These are phyloP conservation scores for Miopithecus talapoin DNA, from an alignment of 2,797 vertebrate genomes.

Conservation along the genomic window DNA sequence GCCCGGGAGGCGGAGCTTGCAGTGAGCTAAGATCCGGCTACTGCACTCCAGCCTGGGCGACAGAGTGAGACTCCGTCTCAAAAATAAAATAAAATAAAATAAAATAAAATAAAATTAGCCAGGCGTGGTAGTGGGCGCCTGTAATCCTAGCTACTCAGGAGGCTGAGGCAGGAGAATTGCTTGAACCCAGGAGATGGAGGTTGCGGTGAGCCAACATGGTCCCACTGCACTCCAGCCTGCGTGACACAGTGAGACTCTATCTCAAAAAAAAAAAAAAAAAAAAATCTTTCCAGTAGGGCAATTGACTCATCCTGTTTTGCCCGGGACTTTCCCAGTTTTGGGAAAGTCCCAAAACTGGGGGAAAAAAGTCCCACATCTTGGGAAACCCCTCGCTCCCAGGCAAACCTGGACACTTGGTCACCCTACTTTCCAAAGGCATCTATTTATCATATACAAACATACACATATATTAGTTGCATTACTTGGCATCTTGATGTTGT, in stretches of 20 bases:
- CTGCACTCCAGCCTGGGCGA: too few species aligned
- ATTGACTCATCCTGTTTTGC: neutral
- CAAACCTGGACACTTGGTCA: neutral
- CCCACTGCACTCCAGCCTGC: neutral
- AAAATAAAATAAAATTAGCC: neutral
- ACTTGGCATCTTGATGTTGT: neutral
- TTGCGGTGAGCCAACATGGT: too few species aligned
- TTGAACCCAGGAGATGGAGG: neutral
- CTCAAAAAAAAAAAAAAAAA: neutral
- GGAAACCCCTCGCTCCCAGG: neutral
- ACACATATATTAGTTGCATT: neutral
- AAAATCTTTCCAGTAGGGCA: neutral
- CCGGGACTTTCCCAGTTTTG: neutral
- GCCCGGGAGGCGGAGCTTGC: too few species aligned
- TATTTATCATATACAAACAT: neutral
- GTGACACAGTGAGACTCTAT: neutral
- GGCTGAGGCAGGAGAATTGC: neutral
- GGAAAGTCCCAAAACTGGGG: neutral
- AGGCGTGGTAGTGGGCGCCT: fast-evolving
- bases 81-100: too few species aligned
- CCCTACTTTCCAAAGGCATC: neutral
- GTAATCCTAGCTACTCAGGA: neutral
- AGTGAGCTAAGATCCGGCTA: too few species aligned
- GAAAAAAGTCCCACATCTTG: neutral
- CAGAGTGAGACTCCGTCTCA: too few species aligned